Conservation (phyloP, 1,140 invertebrate species). For the Heliconius himera region DNA sequence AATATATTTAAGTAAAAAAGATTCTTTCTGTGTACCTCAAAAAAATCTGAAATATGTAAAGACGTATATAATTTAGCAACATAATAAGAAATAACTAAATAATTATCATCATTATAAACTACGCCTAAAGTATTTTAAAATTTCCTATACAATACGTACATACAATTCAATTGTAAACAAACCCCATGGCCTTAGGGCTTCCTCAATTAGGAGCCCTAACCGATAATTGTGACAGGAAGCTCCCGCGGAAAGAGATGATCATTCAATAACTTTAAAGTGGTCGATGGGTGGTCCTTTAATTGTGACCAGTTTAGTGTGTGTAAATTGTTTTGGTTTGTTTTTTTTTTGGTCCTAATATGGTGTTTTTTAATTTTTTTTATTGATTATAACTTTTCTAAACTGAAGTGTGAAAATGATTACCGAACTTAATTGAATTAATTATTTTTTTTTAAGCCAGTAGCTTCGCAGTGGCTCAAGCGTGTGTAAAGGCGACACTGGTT, state of each 20-base stretch:
- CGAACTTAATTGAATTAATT: no score
- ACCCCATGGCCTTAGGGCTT: conserved; percentile 22
- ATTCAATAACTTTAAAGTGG: conserved; percentile 52
- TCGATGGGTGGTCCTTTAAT: conserved; percentile 48
- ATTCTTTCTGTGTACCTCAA: no score
- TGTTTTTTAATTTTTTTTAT: no score
- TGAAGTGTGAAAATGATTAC: no score
- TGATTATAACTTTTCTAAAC: no score
- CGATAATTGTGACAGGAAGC: conserved; percentile 47
- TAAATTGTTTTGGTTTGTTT: not conserved
- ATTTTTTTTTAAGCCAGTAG: no score
- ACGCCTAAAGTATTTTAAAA: not conserved
- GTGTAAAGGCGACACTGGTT: no score
- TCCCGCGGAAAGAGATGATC: conserved; percentile 42
- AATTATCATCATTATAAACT: conserved; percentile 1
- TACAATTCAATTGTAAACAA: conserved; percentile 7
- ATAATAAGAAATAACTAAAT: not conserved
- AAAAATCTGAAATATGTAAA: not conserved
- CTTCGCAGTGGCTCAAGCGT: no score
- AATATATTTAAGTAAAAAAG: no score
- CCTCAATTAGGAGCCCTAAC: conserved; percentile 30
- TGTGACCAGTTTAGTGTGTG: conserved; percentile 3
- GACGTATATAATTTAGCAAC: not conserved
- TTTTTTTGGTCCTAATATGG: not conserved
- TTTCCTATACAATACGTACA: not conserved